Evolutionary conservation across 2,113 vertebrate genomes (phyloP).

Genomic region (Pungitius pungitius): DNA sequence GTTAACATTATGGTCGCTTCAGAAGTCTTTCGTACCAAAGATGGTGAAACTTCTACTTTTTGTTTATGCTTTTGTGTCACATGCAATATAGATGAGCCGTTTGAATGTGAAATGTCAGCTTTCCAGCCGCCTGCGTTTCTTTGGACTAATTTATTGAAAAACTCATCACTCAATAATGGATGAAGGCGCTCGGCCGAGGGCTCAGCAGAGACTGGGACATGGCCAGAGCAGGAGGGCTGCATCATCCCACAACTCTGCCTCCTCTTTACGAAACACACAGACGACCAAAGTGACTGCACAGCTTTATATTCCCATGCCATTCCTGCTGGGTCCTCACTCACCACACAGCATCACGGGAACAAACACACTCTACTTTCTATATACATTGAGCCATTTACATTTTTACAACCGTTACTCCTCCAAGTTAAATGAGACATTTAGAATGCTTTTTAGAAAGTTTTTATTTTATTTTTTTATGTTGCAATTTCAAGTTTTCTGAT

Average conservation of each 20-base stretch:
- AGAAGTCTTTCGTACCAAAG: not conserved
- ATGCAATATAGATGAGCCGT: conserved; percentile 64
- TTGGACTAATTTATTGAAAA: conserved; percentile 68
- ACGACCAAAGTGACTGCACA: too few relatives aligned
- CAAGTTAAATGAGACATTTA: too few relatives aligned
- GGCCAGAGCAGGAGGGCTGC: not conserved
- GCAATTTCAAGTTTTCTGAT: too few relatives aligned
- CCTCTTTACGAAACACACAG: not conserved
- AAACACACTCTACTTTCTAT: too few relatives aligned
- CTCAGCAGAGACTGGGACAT: conserved; percentile 29
- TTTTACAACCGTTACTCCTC: too few relatives aligned
- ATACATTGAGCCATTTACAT: too few relatives aligned
- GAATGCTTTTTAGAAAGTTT: too few relatives aligned
- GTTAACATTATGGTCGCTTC: not conserved
- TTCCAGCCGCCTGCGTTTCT: conserved; percentile 59
- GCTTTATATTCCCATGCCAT: too few relatives aligned
- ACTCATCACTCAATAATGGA: conserved; percentile 72
- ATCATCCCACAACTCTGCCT: conserved; percentile 12
- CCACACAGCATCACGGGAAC: too few relatives aligned
- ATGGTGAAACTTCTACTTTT: not conserved
- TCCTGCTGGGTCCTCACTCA: too few relatives aligned
- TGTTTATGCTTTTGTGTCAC: conserved; percentile 21
- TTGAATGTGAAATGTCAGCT: conserved; percentile 70
- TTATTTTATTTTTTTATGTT: too few relatives aligned
- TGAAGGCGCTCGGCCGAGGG: conserved; percentile 46